Conservation (phyloP, 2,797 vertebrate genomes). For the Scyliorhinus canicula region DNA sequence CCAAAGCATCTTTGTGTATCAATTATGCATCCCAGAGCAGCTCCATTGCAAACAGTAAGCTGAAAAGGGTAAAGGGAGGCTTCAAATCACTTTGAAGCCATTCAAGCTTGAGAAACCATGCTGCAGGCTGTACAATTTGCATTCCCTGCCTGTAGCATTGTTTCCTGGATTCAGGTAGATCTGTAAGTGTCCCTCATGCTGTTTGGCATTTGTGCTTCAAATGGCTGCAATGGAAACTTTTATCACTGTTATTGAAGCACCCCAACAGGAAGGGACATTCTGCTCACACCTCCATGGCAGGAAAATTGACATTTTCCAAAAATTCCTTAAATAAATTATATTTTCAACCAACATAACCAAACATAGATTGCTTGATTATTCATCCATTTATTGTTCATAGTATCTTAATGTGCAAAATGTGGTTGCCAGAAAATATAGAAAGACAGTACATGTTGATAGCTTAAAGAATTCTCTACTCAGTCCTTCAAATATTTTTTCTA, state of each 20-base stretch:
- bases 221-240: neutral
- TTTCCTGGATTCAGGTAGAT: constrained; percentile 19
- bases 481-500: neutral
- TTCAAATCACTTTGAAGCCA: constrained; percentile 1
- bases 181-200: neutral
- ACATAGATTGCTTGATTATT: neutral
- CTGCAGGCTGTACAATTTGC: constrained; percentile 22
- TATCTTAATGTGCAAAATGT: neutral
- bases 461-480: neutral
- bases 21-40: neutral
- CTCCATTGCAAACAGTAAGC: neutral
- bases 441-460: neutral
- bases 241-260: neutral
- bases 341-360: neutral
- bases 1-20: neutral
- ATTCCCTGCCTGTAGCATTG: constrained; percentile 9
- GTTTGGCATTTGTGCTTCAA: neutral
- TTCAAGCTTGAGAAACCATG: constrained; percentile 5
- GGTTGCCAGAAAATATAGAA: neutral
- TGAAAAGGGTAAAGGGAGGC: constrained; percentile 6
- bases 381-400: neutral
- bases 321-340: neutral
- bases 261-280: neutral
- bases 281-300: neutral
- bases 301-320: neutral